Percentiles rank a stretch among this genome's conserved stretches.
Conservation (phyloP, 2,797 vertebrate genomes). For the Hypotaenidia philippensis region DNA sequence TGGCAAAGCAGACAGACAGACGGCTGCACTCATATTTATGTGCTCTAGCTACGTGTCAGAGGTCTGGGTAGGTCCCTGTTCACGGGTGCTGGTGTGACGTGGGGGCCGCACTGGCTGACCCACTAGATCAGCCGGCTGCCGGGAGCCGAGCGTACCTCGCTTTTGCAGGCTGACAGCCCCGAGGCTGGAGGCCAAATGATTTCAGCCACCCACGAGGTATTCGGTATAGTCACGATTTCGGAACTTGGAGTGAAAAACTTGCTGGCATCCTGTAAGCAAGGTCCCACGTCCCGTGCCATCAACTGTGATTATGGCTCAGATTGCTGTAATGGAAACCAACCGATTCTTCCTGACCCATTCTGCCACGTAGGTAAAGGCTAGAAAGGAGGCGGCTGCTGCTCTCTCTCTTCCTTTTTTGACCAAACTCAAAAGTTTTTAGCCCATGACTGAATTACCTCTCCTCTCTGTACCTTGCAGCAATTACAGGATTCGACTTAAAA, state of each 20-base stretch:
- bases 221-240: constrained; percentile 38
- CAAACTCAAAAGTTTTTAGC: background rate
- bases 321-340: background rate
- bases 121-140: background rate
- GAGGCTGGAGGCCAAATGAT: constrained; percentile 44
- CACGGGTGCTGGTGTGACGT: background rate
- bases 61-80: background rate
- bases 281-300: accelerated
- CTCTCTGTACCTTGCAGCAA: background rate
- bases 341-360: background rate
- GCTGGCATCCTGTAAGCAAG: background rate
- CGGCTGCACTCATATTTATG: accelerated
- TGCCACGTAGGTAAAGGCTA: background rate
- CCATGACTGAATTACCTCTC: background rate
- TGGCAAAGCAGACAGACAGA: background rate
- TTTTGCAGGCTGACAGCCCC: constrained; percentile 45
- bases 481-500: background rate
- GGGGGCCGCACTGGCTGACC: background rate
- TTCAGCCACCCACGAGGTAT: constrained; percentile 63
- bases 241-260: constrained; percentile 12
- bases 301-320: background rate
- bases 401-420: background rate
- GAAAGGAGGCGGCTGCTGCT: background rate
- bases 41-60: background rate
- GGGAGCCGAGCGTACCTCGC: background rate